phyloP scores from a whole-genome alignment of 2,113 vertebrate genomes.

The Muntiacus muntjak region DNA sequence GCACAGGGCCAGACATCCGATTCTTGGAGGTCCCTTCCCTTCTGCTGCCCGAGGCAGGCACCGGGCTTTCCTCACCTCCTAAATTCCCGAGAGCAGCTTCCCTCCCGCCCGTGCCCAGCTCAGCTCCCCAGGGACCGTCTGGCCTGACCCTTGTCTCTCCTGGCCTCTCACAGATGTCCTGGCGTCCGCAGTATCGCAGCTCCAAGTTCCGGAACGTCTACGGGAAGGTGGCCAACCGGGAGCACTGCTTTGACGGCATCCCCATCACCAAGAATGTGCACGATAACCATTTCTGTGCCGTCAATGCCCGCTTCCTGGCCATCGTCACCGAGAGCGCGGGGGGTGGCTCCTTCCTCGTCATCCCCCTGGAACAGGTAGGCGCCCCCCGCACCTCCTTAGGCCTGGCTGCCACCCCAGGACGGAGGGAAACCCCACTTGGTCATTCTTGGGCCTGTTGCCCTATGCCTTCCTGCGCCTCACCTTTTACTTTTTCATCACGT shows the following conservation, averaged over 20 bases:
- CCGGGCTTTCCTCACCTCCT: not conserved
- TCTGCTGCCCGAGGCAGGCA: not conserved
- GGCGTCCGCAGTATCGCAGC: slow-evolving; percentile 98
- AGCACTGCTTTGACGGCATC: slow-evolving; percentile 95
- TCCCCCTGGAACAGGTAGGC: slow-evolving; percentile 93
- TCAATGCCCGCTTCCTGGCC: slow-evolving; percentile 94
- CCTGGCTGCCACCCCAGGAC: not conserved
- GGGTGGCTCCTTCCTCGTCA: slow-evolving; percentile 94
- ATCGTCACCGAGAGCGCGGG: slow-evolving; percentile 95
- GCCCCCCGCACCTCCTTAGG: not conserved
- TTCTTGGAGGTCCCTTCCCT: not conserved
- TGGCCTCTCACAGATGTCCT: slow-evolving; percentile 91
- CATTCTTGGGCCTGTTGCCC: not conserved
- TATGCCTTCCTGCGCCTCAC: not conserved
- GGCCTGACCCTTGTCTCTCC: not conserved
- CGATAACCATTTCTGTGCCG: slow-evolving; percentile 97
- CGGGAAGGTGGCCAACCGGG: slow-evolving; percentile 94
- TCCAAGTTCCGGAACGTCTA: slow-evolving; percentile 99
- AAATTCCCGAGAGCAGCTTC: not conserved
- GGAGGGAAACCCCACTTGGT: not conserved
- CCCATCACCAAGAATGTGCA: slow-evolving; percentile 99
- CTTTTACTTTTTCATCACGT: not conserved
- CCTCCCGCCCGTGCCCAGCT: not conserved
- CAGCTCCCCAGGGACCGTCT: not conserved
- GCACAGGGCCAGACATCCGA: fast-evolving